A percentile compares a stretch with the other conserved stretches of the same genome.
Evolutionary conservation across 2,797 vertebrate species (phyloP).

Genomic region (Pogonophryne albipinna): DNA sequence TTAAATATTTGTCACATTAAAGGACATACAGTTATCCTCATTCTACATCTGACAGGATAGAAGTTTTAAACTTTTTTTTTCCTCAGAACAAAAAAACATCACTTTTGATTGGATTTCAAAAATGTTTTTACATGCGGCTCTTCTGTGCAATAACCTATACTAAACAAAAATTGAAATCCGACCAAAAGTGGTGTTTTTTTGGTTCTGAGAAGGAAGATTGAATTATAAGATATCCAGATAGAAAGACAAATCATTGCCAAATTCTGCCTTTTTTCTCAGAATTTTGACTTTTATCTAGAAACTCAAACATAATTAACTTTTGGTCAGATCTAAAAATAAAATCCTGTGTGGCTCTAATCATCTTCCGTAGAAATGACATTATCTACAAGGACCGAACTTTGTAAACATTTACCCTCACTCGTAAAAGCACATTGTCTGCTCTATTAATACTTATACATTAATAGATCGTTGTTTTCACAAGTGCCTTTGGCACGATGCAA

Average conservation of each 20-base stretch:
- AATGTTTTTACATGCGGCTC: not conserved
- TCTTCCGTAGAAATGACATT: conserved; percentile 12
- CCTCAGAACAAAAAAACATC: too few species aligned
- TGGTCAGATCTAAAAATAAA: too few species aligned
- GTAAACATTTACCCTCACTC: conserved; percentile 14
- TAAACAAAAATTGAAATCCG: too few species aligned
- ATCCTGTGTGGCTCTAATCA: too few species aligned
- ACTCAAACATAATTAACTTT: too few species aligned
- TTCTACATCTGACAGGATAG: conserved; percentile 16
- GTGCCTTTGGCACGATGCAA: conserved; percentile 54
- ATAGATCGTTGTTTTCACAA: conserved; percentile 57
- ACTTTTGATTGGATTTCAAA: conserved; percentile 1
- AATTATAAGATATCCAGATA: too few species aligned
- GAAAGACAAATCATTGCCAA: too few species aligned
- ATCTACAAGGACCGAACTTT: not conserved
- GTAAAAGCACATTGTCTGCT: conserved; percentile 18
- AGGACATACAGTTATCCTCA: not conserved
- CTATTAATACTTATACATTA: conserved; percentile 33
- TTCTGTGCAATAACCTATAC: too few species aligned
- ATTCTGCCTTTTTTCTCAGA: too few species aligned
- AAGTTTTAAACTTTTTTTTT: not conserved
- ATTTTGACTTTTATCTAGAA: too few species aligned
- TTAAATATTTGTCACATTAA: not conserved
- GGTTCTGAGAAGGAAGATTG: too few species aligned
- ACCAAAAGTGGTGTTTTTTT: too few species aligned